Conservation (phyloP, 2,888 invertebrate genomes). For the Cordilura impudica region DNA sequence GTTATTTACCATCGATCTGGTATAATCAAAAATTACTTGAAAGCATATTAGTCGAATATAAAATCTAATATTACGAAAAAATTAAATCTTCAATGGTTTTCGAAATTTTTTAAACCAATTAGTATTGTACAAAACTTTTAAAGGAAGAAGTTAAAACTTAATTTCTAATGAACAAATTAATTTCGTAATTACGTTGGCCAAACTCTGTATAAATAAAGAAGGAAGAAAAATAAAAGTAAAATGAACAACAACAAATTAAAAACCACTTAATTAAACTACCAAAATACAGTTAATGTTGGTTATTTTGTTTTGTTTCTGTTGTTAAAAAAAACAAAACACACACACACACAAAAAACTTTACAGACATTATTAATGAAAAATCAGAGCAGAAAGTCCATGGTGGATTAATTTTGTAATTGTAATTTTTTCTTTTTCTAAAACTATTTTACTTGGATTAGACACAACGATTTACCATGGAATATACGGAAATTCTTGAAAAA, state of each 20-base stretch:
- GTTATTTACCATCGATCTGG: no score
- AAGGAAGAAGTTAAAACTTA: no score
- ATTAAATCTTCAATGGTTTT: no score
- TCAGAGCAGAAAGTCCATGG: background rate
- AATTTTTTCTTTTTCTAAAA: background rate
- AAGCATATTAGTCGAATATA: no score
- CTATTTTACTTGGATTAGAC: slow-evolving; percentile 63
- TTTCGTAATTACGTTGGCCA: background rate
- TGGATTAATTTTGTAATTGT: background rate
- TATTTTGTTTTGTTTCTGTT: background rate
- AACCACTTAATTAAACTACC: slow-evolving; percentile 53
- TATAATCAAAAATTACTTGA: no score
- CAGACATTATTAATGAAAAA: slow-evolving; percentile 9
- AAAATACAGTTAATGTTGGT: slow-evolving; percentile 39
- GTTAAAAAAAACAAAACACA: no score
- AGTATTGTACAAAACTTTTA: no score
- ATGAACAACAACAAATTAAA: slow-evolving; percentile 23
- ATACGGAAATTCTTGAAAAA: slow-evolving; percentile 84
- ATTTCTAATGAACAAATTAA: no score
- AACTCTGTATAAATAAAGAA: background rate
- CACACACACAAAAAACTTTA: slow-evolving; percentile 39
- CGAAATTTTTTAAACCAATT: no score
- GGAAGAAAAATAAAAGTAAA: background rate
- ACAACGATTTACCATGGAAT: slow-evolving; percentile 85
- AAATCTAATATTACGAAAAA: no score